A percentile compares a stretch with the other conserved stretches of the same genome.
Conservation (phyloP, 2,113 vertebrate species). For the Gnathonemus longibarbis region DNA sequence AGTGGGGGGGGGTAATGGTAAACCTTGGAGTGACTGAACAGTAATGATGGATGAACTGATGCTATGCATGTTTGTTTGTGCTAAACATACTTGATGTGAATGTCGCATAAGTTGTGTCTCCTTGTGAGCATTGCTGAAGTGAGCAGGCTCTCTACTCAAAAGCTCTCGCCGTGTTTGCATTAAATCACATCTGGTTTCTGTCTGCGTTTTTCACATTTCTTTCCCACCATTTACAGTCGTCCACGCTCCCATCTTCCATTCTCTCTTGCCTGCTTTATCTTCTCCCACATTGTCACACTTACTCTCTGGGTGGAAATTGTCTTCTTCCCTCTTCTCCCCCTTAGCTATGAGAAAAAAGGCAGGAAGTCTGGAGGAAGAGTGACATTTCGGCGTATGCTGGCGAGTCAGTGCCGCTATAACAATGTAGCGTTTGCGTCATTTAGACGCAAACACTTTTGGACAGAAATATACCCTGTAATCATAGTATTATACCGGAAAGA, state of each 20-base stretch:
- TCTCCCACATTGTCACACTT: conserved; percentile 26
- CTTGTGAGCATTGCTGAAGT: neutral
- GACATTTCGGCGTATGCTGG: neutral
- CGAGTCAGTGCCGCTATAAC: neutral
- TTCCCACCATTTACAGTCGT: conserved; percentile 13
- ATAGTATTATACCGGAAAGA: neutral
- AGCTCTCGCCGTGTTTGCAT: neutral
- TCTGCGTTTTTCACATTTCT: conserved; percentile 47
- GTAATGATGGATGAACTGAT: neutral
- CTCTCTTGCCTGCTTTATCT: conserved; percentile 36
- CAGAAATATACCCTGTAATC: neutral
- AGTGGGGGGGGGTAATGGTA: neutral
- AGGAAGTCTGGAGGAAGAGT: conserved; percentile 6
- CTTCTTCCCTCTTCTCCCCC: conserved; percentile 24
- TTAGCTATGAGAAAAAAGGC: neutral
- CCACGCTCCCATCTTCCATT: conserved; percentile 22
- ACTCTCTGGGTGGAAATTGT: conserved; percentile 24
- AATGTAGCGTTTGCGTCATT: neutral
- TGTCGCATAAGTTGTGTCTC: neutral
- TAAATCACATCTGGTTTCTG: conserved; percentile 55
- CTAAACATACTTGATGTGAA: neutral
- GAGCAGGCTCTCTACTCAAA: neutral
- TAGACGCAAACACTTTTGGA: neutral
- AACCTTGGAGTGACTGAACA: neutral
- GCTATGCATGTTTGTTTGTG: neutral